Base-by-base conservation (phyloP, 2,797 vertebrate species). In the Thripadectes ignobilis region DNA sequence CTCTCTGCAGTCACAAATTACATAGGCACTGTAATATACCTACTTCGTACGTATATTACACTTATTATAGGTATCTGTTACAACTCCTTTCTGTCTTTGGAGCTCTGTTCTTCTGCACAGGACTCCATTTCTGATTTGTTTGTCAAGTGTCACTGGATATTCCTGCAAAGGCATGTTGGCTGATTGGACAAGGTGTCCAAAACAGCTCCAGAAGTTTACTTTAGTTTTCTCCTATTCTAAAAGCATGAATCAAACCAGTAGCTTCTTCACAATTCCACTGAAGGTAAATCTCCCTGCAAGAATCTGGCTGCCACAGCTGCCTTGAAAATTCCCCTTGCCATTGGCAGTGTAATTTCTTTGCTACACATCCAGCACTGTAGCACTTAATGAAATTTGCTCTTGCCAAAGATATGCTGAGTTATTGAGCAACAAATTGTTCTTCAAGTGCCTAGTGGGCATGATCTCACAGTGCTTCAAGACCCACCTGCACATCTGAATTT, bases 301-400 rank as follows among this genome's bases (percentile, higher is more conserved):
- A 11, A 49, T 6, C 11, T 54, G 29, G 13, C 43, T 82, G n/a
- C 41, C 36, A 27, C 12, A 29, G 7, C 24, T 68, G 20, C 29
- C 58, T 65, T 71, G 49, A 76, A 43, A 79, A 68, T 61, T 79
- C 12, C 22, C 7, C 1, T 2, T 48, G 45, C 18, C 71, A 9
- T 16, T 23, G 30, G 21, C 62, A 22, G 9, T 13, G 14, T 19
- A 58, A 32, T 10, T 73, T 61, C 26, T 86, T 90, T 74, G 12
- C 20, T 49, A 26, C 1, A 4, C 1, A 0, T 36, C 26, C 32
- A 65, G 39, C 7, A 39, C 19, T 17, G 36, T 9, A 87, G 32
- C 22, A 19, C 14, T 54, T 59, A 7, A 3, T 39, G 49, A 54
- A 22, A 46, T n/a, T 58, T 85, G 10, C n/a, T 74, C 46, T 55